A percentile compares a stretch with the other conserved stretches of the same genome.
phyloP scores from a whole-genome alignment of 2,113 vertebrate genomes.

The Toxotes jaculatrix region DNA sequence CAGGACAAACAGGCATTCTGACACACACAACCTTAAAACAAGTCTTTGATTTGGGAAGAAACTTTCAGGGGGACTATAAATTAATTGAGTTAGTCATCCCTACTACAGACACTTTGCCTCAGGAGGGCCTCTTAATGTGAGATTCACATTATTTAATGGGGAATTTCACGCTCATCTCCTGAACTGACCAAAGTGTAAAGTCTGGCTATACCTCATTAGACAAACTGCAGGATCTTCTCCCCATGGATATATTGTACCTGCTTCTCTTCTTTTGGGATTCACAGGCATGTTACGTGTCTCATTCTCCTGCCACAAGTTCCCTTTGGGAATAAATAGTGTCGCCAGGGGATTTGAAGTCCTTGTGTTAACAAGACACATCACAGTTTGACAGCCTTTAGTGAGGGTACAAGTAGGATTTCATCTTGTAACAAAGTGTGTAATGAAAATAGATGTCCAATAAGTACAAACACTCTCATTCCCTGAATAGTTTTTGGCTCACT shows the following conservation, averaged over 20 bases:
- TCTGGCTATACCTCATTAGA: conserved; percentile 72
- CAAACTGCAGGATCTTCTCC: conserved; percentile 61
- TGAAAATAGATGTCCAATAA: conserved; percentile 36
- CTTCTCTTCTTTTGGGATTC: conserved; percentile 40
- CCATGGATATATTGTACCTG: conserved; percentile 54
- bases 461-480: conserved; percentile 3
- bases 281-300: conserved; percentile 41
- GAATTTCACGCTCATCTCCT: conserved; percentile 67
- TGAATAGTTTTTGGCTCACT: conserved; percentile 20
- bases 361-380: conserved; percentile 65
- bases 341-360: conserved; percentile 57
- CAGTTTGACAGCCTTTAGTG: conserved; percentile 63
- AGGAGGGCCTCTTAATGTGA: conserved; percentile 60
- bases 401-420: conserved; percentile 17
- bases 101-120: conserved; percentile 53
- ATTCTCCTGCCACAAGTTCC: conserved; percentile 31
- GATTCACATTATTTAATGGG: conserved; percentile 69
- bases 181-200: conserved; percentile 72
- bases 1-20: conserved; percentile 25
- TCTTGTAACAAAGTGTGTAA: conserved; percentile 22
- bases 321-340: conserved; percentile 58
- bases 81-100: conserved; percentile 55
- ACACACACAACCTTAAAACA: conserved; percentile 45
- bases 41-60: conserved; percentile 34
- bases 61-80: conserved; percentile 25